A percentile compares a stretch with the other conserved stretches of the same genome.
Conservation (phyloP, 1,140 invertebrate species). For the Bombyx mori region DNA sequence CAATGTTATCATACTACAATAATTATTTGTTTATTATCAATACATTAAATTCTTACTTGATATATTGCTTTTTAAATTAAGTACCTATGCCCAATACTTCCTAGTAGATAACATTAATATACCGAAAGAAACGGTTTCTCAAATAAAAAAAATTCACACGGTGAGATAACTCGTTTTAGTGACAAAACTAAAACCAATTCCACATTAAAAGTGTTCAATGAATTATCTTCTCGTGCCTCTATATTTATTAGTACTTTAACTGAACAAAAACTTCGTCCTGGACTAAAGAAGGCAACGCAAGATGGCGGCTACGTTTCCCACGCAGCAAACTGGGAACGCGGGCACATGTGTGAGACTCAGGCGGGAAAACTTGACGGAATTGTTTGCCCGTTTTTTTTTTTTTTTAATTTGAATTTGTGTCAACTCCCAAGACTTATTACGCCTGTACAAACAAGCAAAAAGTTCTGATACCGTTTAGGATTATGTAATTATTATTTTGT, state of each 20-base stretch:
- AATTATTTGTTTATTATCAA: no score
- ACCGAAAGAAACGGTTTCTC: no score
- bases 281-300: conserved; percentile 50
- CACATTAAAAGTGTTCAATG: conserved; percentile 6
- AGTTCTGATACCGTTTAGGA: background rate
- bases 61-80: no score
- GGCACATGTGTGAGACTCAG: conserved; percentile 42
- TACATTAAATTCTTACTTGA: no score
- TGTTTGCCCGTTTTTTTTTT: conserved; percentile 17
- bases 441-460: conserved; percentile 24
- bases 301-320: conserved; percentile 51
- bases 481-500: background rate
- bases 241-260: conserved; percentile 39
- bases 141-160: no score
- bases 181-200: conserved; percentile 3
- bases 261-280: conserved; percentile 38
- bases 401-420: conserved; percentile 29
- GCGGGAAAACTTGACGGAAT: conserved; percentile 38
- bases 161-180: background rate
- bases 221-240: conserved; percentile 14
- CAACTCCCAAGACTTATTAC: conserved; percentile 15
- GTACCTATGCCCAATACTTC: no score
- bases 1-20: no score
- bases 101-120: no score
- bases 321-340: conserved; percentile 49